A percentile compares a stretch with the other conserved stretches of the same genome.
These are phyloP conservation scores for Drosophila basisetae DNA, from an alignment of 2,888 invertebrate species.

Conservation along the genomic window DNA sequence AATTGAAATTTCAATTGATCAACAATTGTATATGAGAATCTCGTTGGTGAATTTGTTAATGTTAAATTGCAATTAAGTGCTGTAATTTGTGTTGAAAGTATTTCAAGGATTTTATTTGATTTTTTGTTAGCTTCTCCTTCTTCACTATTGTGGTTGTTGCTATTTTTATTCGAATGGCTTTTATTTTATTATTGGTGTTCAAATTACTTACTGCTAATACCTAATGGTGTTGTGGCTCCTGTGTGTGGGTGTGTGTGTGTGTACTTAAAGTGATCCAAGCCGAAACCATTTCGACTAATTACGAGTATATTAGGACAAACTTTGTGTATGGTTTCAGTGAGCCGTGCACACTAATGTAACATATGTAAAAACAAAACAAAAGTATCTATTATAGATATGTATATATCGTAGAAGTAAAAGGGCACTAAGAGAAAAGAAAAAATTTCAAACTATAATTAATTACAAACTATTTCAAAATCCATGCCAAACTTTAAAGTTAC, in stretches of 20 bases:
- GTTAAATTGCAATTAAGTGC: constrained; percentile 50
- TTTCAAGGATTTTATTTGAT: constrained; percentile 56
- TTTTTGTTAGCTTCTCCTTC: constrained; percentile 4
- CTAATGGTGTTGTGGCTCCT: neutral
- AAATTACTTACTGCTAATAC: constrained; percentile 17
- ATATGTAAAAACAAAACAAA: neutral
- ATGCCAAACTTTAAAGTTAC: neutral
- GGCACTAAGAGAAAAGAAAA: neutral
- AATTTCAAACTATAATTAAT: neutral
- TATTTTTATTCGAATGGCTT: constrained; percentile 9
- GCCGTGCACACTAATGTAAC: neutral
- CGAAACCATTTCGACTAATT: constrained; percentile 41
- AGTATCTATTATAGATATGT: neutral
- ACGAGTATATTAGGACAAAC: constrained; percentile 49
- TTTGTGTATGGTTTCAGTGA: constrained; percentile 45
- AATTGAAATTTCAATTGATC: neutral
- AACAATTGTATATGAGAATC: neutral
- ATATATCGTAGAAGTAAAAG: neutral
- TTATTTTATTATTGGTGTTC: constrained; percentile 9
- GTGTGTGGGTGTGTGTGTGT: neutral
- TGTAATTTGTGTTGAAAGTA: constrained; percentile 61
- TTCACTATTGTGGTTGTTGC: constrained; percentile 10
- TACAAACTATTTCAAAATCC: neutral
- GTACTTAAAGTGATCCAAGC: constrained; percentile 22
- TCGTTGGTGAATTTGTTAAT: neutral